phyloP scores from a whole-genome alignment of 1,140 invertebrate species.

The Pseudomyrmex concolor region DNA sequence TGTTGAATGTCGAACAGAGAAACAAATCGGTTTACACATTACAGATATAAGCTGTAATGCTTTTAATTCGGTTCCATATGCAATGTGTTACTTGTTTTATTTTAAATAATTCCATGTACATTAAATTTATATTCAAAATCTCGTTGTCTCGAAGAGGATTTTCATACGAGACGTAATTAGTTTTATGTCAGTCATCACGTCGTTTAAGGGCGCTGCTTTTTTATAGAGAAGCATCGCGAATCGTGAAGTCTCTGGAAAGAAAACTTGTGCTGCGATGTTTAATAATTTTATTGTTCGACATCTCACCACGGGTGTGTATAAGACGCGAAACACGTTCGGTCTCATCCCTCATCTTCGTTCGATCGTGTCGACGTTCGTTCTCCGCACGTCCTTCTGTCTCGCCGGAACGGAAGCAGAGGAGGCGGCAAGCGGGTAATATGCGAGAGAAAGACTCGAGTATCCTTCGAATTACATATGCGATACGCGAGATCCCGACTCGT shows the following conservation, averaged over 20 bases:
- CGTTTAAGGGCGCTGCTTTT: neutral
- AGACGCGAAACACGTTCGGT: neutral
- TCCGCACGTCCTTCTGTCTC: neutral
- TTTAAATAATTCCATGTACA: too few relatives aligned
- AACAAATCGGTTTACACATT: neutral
- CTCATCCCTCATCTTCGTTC: neutral
- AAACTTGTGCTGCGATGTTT: constrained; percentile 11
- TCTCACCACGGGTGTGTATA: neutral
- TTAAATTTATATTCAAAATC: neutral
- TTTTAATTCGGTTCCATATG: too few relatives aligned
- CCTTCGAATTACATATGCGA: constrained; percentile 45
- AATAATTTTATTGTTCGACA: constrained; percentile 37
- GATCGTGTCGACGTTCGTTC: neutral
- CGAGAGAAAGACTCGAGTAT: constrained; percentile 32
- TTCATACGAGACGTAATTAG: neutral
- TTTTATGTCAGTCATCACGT: constrained; percentile 6
- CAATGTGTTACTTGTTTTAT: too few relatives aligned
- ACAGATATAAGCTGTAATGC: too few relatives aligned
- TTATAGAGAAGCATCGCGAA: neutral
- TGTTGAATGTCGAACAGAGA: neutral
- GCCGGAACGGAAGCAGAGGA: neutral
- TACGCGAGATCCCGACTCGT: constrained; percentile 9
- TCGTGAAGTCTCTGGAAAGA: neutral
- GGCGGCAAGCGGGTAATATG: neutral
- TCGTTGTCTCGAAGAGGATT: neutral